Evolutionary conservation across 2,888 invertebrate genomes (phyloP).

Genomic region (Luperina testacea): DNA sequence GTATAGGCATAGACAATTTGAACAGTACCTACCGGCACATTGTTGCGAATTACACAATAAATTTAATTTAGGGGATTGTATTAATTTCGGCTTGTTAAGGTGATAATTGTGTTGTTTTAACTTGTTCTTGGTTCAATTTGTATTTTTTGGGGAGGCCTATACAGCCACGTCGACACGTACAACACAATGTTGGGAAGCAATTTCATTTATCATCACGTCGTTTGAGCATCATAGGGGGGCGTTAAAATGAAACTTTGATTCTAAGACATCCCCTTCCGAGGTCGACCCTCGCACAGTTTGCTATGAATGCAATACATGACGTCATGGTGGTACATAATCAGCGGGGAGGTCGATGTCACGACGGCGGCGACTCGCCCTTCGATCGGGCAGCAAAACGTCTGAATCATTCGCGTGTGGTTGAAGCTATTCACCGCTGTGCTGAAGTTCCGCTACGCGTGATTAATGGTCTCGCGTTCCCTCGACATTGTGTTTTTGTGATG

Average conservation of each 20-base stretch:
- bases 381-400: conserved; percentile 82
- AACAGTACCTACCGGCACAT: conserved; percentile 78
- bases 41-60: conserved; percentile 77
- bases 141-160: conserved; percentile 4
- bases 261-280: conserved; percentile 14
- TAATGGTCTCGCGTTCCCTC: conserved; percentile 88
- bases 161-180: background rate
- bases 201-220: conserved; percentile 40
- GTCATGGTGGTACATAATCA: conserved; percentile 60
- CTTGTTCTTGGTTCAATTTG: conserved; percentile 53
- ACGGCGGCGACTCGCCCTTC: conserved; percentile 71
- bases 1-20: conserved; percentile 86
- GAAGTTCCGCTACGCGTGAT: conserved; percentile 87
- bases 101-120: conserved; percentile 62
- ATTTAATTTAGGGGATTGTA: conserved; percentile 71
- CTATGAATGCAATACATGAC: conserved; percentile 58
- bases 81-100: conserved; percentile 67
- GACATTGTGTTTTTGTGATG: conserved; percentile 90
- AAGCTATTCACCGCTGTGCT: conserved; percentile 84
- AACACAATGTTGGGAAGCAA: conserved; percentile 12
- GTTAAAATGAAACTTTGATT: conserved; percentile 27
- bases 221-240: conserved; percentile 17
- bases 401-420: conserved; percentile 88
- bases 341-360: conserved; percentile 44
- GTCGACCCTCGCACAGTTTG: conserved; percentile 5